Evolutionary conservation across 2,888 invertebrate genomes (phyloP).

Genomic region (Apamea anceps): DNA sequence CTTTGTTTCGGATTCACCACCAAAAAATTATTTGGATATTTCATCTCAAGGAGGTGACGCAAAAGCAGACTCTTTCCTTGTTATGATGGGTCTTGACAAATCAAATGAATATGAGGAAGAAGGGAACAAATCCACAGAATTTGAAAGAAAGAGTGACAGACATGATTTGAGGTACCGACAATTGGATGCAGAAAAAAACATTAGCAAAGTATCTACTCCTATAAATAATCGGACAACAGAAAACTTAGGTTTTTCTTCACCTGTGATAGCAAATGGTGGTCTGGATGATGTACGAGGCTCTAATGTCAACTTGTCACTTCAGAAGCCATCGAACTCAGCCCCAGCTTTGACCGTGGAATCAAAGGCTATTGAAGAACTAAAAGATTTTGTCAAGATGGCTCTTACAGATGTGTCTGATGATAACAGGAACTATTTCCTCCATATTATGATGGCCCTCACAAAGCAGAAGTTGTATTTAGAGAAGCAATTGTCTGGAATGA

Average conservation of each 20-base stretch:
- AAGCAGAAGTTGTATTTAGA: constrained; percentile 87
- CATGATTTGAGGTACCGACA: constrained; percentile 76
- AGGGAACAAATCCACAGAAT: constrained; percentile 75
- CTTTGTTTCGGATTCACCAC: constrained; percentile 82
- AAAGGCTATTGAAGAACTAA: constrained; percentile 81
- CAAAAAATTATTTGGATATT: constrained; percentile 73
- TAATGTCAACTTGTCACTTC: constrained; percentile 70
- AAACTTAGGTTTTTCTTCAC: constrained; percentile 79
- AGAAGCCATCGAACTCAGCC: constrained; percentile 69
- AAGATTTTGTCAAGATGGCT: constrained; percentile 83
- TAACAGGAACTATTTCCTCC: constrained; percentile 85
- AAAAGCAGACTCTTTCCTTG: constrained; percentile 85
- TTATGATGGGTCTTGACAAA: constrained; percentile 85
- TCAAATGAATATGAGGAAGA: constrained; percentile 81
- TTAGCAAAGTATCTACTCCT: constrained; percentile 86
- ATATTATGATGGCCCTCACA: constrained; percentile 87
- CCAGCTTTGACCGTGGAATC: constrained; percentile 70
- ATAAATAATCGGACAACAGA: constrained; percentile 76
- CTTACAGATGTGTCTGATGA: constrained; percentile 84
- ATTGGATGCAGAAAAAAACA: constrained; percentile 80
- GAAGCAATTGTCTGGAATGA: constrained; percentile 81
- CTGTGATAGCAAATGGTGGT: constrained; percentile 77
- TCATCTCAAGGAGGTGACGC: constrained; percentile 74
- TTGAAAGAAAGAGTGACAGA: constrained; percentile 78
- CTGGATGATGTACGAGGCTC: constrained; percentile 75